phyloP scores from a whole-genome alignment of 2,797 vertebrate genomes.

The Aselliscus stoliczkanus region DNA sequence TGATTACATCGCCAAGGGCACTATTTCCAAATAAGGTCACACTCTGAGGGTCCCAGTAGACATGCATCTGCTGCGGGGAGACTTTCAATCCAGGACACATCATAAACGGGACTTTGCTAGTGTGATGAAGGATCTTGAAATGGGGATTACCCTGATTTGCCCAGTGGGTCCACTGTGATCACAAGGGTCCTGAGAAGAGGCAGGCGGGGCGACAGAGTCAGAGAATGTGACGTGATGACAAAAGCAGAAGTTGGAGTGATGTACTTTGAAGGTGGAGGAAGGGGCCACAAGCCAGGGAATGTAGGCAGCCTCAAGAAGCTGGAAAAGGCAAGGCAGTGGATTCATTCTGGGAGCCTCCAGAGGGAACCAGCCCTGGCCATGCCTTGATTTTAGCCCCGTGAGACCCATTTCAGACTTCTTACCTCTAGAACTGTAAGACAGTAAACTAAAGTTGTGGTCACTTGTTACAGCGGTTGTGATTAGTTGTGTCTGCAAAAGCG shows the following conservation, averaged over 20 bases:
- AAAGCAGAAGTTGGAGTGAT: too few species aligned
- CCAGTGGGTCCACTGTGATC: rapidly evolving
- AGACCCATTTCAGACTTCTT: neutral
- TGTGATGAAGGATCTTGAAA: neutral
- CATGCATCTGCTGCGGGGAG: neutral
- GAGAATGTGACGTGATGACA: rapidly evolving
- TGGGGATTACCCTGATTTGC: neutral
- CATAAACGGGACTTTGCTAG: neutral
- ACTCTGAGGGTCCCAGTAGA: neutral
- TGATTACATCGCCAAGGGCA: neutral
- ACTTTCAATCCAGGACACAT: rapidly evolving
- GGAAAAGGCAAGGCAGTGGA: neutral
- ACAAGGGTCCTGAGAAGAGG: neutral
- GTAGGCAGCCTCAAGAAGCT: rapidly evolving
- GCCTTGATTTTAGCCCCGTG: neutral
- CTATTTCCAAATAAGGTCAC: neutral
- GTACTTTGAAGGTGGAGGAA: rapidly evolving
- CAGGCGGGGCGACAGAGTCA: too few species aligned
- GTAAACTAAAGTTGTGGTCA: neutral
- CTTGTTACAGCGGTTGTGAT: neutral
- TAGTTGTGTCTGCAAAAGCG: neutral
- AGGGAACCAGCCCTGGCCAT: rapidly evolving
- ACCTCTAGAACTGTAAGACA: neutral
- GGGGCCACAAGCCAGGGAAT: rapidly evolving
- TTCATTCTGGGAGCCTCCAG: neutral